Base-by-base conservation (phyloP, 2,888 invertebrate species). In the Cancer borealis region DNA sequence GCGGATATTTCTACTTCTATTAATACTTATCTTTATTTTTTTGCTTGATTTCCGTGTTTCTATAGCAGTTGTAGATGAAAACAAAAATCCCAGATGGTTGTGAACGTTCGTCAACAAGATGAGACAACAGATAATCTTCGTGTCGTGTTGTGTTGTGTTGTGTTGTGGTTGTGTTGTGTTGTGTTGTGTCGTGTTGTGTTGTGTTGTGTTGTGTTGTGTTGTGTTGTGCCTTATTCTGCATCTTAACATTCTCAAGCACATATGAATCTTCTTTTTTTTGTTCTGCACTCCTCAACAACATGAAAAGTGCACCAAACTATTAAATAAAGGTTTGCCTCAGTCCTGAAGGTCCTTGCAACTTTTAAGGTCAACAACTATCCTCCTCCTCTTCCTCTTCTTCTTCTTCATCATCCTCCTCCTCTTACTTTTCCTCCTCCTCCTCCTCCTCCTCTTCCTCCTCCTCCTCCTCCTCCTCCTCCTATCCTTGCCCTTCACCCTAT, bases 401-500 rank as follows among this genome's bases (percentile, higher is more conserved):
- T n/a, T n/a, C 66, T n/a, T 66, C 66, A 54, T n/a, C n/a, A 54
- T 66, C 66, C n/a, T 66, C 17, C 14, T 21, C n/a, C 66, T 14
- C 66, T n/a, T 5, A 21, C 1, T 21, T n/a, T n/a, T 14, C 66
- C 66, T 66, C 21, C 66, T 66, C 14, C 5, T 66, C n/a, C n/a
- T 66, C 17, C 66, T n/a, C n/a, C 66, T n/a, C 17, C 60, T 17
- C 60, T 14, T 60, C 26, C 26, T 73, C 79, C 79, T 79, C 79
- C 79, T 79, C 30, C 79, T 79, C 30, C 79, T 79, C 79, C 79
- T 79, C 79, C 30, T 79, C 30, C 66, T 66, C 66, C n/a, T 14
- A 14, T 21, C 21, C 66, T 21, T 66, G 17, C n/a, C n/a, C 21
- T 21, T 66, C 66, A 21, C 66, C 21, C 66, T 66, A 14, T 66